Percentiles rank a stretch among this genome's conserved stretches.
Evolutionary conservation across 1,140 invertebrate genomes (phyloP).

Genomic region (Melanaphis sacchari): DNA sequence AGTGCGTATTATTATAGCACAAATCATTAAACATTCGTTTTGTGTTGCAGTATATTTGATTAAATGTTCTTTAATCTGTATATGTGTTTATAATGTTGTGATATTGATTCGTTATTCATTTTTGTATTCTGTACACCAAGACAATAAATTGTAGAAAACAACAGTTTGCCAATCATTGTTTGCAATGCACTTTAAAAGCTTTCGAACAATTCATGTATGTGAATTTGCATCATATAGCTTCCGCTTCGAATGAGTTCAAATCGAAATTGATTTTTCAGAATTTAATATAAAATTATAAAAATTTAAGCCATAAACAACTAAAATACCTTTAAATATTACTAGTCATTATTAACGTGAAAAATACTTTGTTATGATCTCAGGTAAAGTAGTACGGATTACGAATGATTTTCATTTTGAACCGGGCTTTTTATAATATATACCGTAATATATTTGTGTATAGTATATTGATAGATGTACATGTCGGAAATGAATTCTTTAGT

Average conservation of each 20-base stretch:
- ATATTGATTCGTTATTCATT: neutral
- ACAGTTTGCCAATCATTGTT: neutral
- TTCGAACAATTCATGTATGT: neutral
- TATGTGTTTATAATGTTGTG: neutral
- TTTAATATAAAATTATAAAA: neutral
- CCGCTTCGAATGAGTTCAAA: neutral
- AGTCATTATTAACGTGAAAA: too few species aligned
- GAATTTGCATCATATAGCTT: neutral
- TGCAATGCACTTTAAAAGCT: neutral
- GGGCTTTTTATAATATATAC: neutral
- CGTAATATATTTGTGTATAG: neutral
- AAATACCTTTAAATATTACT: neutral
- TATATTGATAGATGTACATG: neutral
- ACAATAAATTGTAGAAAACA: neutral
- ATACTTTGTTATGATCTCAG: neutral
- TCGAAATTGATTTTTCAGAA: neutral
- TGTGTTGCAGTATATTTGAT: neutral
- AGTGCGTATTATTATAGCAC: neutral
- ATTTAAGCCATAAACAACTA: neutral
- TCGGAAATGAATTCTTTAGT: conserved; percentile 2
- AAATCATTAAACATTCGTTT: neutral
- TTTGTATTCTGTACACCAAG: neutral
- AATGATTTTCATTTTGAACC: neutral
- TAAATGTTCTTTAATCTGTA: neutral
- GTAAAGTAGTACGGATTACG: neutral